These are phyloP conservation scores for Octopus sinensis DNA, from an alignment of 1,140 invertebrate genomes.

Conservation along the genomic window DNA sequence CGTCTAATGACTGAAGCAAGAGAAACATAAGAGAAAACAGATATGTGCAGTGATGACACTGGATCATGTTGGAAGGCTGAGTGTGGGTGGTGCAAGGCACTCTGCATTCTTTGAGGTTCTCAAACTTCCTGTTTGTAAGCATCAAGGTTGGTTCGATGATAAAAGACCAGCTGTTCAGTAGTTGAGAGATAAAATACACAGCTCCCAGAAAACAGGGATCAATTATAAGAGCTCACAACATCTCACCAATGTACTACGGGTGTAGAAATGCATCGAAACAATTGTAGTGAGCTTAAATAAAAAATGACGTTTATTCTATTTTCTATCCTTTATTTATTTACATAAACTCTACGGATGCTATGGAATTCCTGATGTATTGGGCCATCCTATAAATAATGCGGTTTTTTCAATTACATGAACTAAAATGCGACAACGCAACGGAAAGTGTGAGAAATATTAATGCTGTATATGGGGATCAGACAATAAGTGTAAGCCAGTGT, in stretches of 20 bases:
- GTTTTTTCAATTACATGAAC: not conserved
- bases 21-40: too few species aligned
- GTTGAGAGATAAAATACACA: not conserved
- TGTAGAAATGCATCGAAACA: not conserved
- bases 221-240: not conserved
- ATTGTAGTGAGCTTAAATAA: not conserved
- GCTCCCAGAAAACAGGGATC: not conserved
- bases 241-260: not conserved
- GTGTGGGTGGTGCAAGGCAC: not conserved
- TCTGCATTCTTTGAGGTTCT: not conserved
- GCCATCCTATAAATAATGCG: too few species aligned
- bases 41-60: not conserved
- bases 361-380: not conserved
- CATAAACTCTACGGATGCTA: not conserved
- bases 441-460: not conserved
- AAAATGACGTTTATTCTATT: not conserved
- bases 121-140: not conserved
- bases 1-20: too few species aligned
- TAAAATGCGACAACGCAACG: not conserved
- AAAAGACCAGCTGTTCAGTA: not conserved
- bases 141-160: not conserved
- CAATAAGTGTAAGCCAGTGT: too few species aligned
- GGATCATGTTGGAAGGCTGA: not conserved
- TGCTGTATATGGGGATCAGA: too few species aligned
- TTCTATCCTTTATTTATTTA: not conserved